These are phyloP conservation scores for Agonopterix alstromeriana DNA, from an alignment of 2,888 invertebrate species.

Conservation along the genomic window DNA sequence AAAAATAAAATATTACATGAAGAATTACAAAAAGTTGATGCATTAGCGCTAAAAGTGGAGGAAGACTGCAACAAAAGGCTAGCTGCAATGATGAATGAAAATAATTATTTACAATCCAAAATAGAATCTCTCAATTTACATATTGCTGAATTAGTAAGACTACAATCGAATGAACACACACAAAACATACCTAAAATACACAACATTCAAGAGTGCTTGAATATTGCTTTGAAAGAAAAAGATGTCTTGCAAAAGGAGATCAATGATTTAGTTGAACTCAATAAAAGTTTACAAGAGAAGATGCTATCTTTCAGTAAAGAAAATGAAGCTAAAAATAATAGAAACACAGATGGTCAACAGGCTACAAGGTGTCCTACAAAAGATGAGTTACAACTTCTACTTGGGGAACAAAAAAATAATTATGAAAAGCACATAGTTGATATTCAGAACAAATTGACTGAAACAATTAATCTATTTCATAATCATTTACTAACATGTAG, in stretches of 20 bases:
- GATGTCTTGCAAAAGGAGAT: conserved; percentile 61
- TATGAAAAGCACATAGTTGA: conserved; percentile 56
- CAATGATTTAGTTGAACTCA: conserved; percentile 63
- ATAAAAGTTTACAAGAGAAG: conserved; percentile 67
- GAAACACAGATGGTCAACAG: conserved; percentile 12
- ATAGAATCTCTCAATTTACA: conserved; percentile 61
- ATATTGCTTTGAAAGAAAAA: conserved; percentile 47
- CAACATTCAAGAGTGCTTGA: conserved; percentile 39
- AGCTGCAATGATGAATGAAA: conserved; percentile 78
- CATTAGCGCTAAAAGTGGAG: conserved; percentile 85
- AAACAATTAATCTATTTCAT: conserved; percentile 53
- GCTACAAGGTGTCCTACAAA: conserved; percentile 40
- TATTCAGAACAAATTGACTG: conserved; percentile 53
- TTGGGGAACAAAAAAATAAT: conserved; percentile 59
- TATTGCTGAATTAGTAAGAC: conserved; percentile 73
- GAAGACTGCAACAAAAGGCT: conserved; percentile 84
- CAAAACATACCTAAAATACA: conserved; percentile 20
- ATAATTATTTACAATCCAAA: conserved; percentile 73
- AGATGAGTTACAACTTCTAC: conserved; percentile 49
- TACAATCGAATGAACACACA: conserved; percentile 57
- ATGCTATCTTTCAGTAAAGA: conserved; percentile 40
- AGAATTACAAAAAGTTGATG: conserved; percentile 84
- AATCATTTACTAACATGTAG: conserved; percentile 41
- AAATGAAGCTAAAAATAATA: conserved; percentile 21
- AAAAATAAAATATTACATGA: conserved; percentile 82